Conservation (phyloP, 2,888 invertebrate species). For the Thymelicus acteon region DNA sequence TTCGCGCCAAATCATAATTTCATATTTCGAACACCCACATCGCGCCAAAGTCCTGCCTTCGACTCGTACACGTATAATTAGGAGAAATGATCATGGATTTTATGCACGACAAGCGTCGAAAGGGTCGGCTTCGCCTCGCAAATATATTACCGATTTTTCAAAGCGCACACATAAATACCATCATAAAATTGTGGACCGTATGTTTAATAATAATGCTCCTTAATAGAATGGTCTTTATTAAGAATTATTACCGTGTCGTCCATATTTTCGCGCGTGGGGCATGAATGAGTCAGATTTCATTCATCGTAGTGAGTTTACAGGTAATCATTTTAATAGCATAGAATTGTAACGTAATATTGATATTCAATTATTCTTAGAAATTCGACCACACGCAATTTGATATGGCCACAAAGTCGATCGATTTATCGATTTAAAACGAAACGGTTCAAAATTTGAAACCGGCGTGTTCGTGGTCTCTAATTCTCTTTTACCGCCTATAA, state of each 20-base stretch:
- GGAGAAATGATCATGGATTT: conserved; percentile 77
- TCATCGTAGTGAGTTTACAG: conserved; percentile 55
- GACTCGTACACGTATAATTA: conserved; percentile 76
- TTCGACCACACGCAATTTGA: conserved; percentile 80
- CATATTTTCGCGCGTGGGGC: conserved; percentile 60
- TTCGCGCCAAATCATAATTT: conserved; percentile 79
- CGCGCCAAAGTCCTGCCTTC: conserved; percentile 69
- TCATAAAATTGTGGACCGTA: conserved; percentile 69
- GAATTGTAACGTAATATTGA: conserved; percentile 72
- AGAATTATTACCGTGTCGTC: conserved; percentile 61
- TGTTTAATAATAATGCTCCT: conserved; percentile 60
- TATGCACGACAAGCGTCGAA: conserved; percentile 81
- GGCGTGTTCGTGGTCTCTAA: conserved; percentile 76
- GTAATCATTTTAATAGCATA: conserved; percentile 75
- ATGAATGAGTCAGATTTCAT: conserved; percentile 72
- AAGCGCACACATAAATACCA: conserved; percentile 68
- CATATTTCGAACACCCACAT: conserved; percentile 82
- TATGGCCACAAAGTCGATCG: conserved; percentile 74
- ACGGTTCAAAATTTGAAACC: conserved; percentile 83
- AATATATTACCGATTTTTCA: conserved; percentile 78
- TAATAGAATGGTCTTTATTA: conserved; percentile 72
- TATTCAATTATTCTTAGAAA: conserved; percentile 81
- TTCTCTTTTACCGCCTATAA: conserved; percentile 83
- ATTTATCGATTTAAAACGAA: conserved; percentile 83
- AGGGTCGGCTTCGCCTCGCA: conserved; percentile 70